Percentiles rank a stretch among this genome's conserved stretches.
phyloP scores from a whole-genome alignment of 2,888 invertebrate genomes.

The Scaptomyza reducta region DNA sequence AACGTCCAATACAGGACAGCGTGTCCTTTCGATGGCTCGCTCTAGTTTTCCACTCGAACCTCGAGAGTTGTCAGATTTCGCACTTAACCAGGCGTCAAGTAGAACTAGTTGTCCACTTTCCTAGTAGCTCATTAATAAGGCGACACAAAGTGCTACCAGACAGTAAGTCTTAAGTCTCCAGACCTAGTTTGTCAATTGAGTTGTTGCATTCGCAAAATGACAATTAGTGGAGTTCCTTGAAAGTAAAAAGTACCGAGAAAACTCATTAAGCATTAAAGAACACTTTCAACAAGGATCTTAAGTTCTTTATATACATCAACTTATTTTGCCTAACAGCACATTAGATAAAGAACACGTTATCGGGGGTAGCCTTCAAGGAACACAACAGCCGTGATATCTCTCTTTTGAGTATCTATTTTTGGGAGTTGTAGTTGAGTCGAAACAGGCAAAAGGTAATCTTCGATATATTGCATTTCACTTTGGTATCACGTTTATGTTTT shows the following conservation, averaged over 20 bases:
- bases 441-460: slow-evolving; percentile 28
- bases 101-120: slow-evolving; percentile 45
- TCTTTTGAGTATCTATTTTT: not conserved
- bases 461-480: slow-evolving; percentile 46
- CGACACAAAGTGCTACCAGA: slow-evolving; percentile 56
- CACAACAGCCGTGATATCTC: slow-evolving; percentile 9
- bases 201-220: slow-evolving; percentile 12
- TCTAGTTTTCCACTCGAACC: slow-evolving; percentile 24
- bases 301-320: too few species aligned
- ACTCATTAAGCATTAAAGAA: not conserved
- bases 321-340: not conserved
- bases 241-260: slow-evolving; percentile 33
- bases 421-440: not conserved
- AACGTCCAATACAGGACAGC: not conserved
- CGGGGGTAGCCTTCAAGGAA: not conserved
- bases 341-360: not conserved
- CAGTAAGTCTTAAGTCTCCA: not conserved
- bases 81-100: slow-evolving; percentile 75
- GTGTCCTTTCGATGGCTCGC: slow-evolving; percentile 1
- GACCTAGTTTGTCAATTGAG: slow-evolving; percentile 29
- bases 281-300: not conserved
- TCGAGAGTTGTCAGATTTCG: slow-evolving; percentile 63
- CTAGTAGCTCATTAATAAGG: slow-evolving; percentile 63
- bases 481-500: slow-evolving; percentile 40
- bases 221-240: slow-evolving; percentile 22